Base-by-base conservation (phyloP, 2,113 vertebrate genomes). In the Sander lucioperca region DNA sequence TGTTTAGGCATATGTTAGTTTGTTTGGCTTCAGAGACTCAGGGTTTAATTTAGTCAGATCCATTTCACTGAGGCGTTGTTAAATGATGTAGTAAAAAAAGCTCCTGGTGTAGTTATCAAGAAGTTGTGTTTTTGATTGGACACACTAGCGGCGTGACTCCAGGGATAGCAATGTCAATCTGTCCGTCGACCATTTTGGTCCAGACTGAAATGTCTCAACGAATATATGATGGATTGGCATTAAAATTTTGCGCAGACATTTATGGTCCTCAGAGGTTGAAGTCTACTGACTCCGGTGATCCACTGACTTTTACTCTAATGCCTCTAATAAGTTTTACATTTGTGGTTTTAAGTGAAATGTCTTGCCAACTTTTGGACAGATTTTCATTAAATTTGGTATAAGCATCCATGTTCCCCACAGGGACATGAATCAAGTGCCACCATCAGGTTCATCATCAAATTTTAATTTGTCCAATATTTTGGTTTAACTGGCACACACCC, bases 41-140 rank as follows among this genome's bases (percentile, higher is more conserved):
- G 48, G 30, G 2, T 80, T 72, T 80, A 59, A 65, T 70, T 68
- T 69, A 58, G 54, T 66, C 5, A 48, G 53, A 19, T 43, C 23
- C 3, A 7, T 57, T 45, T 51, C 30, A 27, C n/a, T 39, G 39
- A 62, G 8, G 39, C 1, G 1, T 16, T 30, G 18, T 25, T 7
- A 43, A 16, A 53, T 23, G 0, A 7, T 50, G 27, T 10, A 12
- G 36, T 0, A 68, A n/a, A 11, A 59, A 15, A 18, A 61, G 15
- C 12, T 48, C 14, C 14, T 36, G 36, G 6, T 48, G 51, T 65
- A 6, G 43, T 18, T 45, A n/a, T 51, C 1, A 12, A 50, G 36
- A 77, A 77, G 27, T 2, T 11, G 14, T 2, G 0, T 62, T 66
- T 27, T 59, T 59, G 50, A n/a, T 59, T 39, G 14, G 1, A 7